Base-by-base conservation (phyloP, 2,888 invertebrate species). In the Anthophora plumipes region DNA sequence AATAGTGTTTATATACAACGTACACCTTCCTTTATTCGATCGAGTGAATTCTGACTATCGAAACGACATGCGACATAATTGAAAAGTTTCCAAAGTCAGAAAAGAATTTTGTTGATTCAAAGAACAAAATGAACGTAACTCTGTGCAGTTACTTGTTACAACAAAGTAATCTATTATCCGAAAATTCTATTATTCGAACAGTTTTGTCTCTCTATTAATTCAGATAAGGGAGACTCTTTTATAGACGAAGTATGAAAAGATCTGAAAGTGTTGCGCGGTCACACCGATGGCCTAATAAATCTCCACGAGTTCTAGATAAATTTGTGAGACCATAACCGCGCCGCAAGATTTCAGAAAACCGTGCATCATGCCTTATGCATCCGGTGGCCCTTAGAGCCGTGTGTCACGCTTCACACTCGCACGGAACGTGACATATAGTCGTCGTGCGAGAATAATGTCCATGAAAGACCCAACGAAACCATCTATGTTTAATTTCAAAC, bases 301-400 rank as follows among this genome's bases (percentile, higher is more conserved):
- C 54, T 54, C 14, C 12, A 6, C 5, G 17, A n/a, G 22, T 46
- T 57, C 57, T 59, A 77, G 63, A 72, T 77, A 75, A 75, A 55
- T 54, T 31, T 37, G 46, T 43, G 14, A 37, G 31, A 54, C 50
- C 14, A 14, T 57, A 70, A 63, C 64, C 72, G 57, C 31, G 59
- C 41, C 68, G 37, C 46, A n/a, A 59, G 77, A 76, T 71, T 57
- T 57, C 37, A 76, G 72, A 76, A 63, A 71, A 71, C 25, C 70
- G 60, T 77, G 77, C 76, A 80, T 77, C 79, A 80, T 71, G 54
- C 60, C 66, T 80, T 67, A 50, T 63, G 77, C 80, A 80, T 80
- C 77, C 78, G 70, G 63, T 31, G 54, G 54, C 80, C 80, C 77
- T 80, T 77, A 72, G 71, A 61, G 59, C 71, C 48, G 61, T 59